A percentile compares a stretch with the other conserved stretches of the same genome.
phyloP scores from a whole-genome alignment of 1,140 invertebrate genomes.

The Odontomachus brunneus region DNA sequence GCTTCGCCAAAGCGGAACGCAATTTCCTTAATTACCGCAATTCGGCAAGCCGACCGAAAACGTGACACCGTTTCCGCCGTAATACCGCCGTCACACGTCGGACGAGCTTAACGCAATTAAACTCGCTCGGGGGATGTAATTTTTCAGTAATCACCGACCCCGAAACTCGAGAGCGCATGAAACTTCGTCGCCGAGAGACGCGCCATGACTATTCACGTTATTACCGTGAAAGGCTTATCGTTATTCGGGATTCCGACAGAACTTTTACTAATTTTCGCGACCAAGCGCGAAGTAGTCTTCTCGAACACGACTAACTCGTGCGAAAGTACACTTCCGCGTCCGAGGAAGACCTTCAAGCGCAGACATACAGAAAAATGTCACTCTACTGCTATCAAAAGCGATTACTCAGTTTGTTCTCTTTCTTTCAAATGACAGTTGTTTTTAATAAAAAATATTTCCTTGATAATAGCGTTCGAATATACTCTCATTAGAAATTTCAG shows the following conservation, averaged over 20 bases:
- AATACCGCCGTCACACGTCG: slow-evolving; percentile 22
- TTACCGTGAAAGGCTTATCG: slow-evolving; percentile 30
- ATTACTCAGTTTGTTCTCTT: too few relatives aligned
- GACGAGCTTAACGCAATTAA: slow-evolving; percentile 44
- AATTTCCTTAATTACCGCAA: slow-evolving; percentile 60
- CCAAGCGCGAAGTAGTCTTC: slow-evolving; percentile 29
- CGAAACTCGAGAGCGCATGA: slow-evolving; percentile 20
- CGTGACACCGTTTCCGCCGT: slow-evolving; percentile 30
- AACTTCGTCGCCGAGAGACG: slow-evolving; percentile 1
- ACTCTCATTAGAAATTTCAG: too few relatives aligned
- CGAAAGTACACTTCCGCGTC: background rate
- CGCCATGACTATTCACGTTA: slow-evolving; percentile 16
- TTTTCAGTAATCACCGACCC: slow-evolving; percentile 47
- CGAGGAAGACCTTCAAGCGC: background rate
- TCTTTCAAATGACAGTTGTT: too few relatives aligned
- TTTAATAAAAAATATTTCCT: too few relatives aligned
- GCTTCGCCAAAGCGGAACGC: slow-evolving; percentile 8
- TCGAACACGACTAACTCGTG: background rate
- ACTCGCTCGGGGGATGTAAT: slow-evolving; percentile 44
- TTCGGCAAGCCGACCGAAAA: slow-evolving; percentile 47
- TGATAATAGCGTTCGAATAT: too few relatives aligned
- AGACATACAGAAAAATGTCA: too few relatives aligned
- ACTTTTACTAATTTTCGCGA: slow-evolving; percentile 18
- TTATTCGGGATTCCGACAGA: background rate
- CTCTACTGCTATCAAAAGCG: too few relatives aligned